phyloP scores from a whole-genome alignment of 1,140 invertebrate species.

The Lepidotrigona ventralis region DNA sequence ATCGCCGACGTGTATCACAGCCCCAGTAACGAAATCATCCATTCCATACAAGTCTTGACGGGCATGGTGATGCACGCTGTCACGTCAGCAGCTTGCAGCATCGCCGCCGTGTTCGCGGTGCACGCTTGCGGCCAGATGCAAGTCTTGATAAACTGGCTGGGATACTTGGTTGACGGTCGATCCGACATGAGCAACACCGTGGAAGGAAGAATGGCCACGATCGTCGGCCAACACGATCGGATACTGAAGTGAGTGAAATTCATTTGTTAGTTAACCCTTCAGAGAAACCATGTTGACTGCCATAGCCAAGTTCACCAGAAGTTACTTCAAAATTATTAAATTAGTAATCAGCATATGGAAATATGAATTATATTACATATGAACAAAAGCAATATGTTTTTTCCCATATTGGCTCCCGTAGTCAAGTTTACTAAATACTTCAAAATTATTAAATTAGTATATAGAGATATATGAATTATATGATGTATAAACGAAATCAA shows the following conservation, averaged over 20 bases:
- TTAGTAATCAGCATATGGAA: too few relatives aligned
- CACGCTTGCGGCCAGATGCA: conserved; percentile 68
- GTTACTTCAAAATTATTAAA: too few relatives aligned
- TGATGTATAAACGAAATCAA: too few relatives aligned
- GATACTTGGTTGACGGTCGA: conserved; percentile 33
- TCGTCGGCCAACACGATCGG: conserved; percentile 63
- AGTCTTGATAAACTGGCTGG: conserved; percentile 58
- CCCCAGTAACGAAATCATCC: conserved; percentile 58
- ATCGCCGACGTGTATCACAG: conserved; percentile 46
- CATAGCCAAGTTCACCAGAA: too few relatives aligned
- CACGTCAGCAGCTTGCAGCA: conserved; percentile 47
- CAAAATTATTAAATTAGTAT: too few relatives aligned
- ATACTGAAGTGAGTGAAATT: conserved; percentile 43
- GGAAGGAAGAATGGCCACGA: conserved; percentile 52
- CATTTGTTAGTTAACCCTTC: not conserved
- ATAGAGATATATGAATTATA: too few relatives aligned
- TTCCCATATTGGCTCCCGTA: too few relatives aligned
- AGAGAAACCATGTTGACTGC: too few relatives aligned
- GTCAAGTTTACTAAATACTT: too few relatives aligned
- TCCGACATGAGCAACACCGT: not conserved
- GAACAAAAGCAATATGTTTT: too few relatives aligned
- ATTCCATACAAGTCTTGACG: conserved; percentile 46
- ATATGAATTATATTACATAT: too few relatives aligned
- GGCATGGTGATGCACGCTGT: conserved; percentile 57
- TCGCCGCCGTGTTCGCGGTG: conserved; percentile 61